phyloP scores from a whole-genome alignment of 2,797 vertebrate species.

The Lacerta agilis region DNA sequence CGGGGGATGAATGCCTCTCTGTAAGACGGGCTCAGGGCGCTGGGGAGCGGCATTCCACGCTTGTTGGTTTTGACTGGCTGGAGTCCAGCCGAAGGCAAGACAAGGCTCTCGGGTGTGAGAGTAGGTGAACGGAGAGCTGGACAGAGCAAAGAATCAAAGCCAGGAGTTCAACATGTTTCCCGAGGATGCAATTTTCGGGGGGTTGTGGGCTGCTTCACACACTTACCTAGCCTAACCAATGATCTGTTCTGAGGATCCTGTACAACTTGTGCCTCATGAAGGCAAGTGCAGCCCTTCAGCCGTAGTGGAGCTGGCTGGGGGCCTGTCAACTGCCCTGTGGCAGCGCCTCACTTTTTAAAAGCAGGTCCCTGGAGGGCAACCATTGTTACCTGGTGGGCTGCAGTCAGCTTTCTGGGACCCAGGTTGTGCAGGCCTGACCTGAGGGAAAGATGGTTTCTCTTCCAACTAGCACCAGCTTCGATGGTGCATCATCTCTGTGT shows the following conservation, averaged over 20 bases:
- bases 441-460: neutral
- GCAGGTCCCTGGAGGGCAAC: neutral
- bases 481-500: neutral
- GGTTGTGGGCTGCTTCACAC: neutral
- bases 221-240: neutral
- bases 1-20: neutral
- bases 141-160: neutral
- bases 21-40: neutral
- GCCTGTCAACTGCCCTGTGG: neutral
- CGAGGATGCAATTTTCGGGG: no score
- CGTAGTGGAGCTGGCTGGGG: no score
- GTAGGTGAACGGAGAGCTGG: neutral
- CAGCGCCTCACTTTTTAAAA: neutral
- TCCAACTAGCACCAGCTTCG: neutral
- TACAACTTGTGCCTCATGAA: no score
- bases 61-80: constrained; percentile 17
- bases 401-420: no score
- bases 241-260: neutral
- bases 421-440: neutral
- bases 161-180: neutral
- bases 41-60: constrained; percentile 37
- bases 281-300: neutral
- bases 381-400: neutral
- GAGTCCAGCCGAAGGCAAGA: accelerated
- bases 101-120: accelerated